Conservation (phyloP, 2,888 invertebrate genomes). For the Drosophila robusta region DNA sequence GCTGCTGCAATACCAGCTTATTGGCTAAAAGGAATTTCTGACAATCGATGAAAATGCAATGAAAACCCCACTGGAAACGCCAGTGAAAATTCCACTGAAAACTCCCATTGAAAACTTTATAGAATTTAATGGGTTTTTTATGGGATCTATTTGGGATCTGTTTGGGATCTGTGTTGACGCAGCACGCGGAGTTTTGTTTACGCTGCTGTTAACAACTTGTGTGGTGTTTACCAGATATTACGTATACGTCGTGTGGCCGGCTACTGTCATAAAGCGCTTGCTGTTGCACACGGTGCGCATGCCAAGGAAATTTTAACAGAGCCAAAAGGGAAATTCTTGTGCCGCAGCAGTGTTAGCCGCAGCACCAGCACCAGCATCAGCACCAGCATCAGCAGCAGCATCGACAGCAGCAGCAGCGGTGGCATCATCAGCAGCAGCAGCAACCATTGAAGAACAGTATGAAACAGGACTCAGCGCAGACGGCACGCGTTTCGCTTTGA, state of each 20-base stretch:
- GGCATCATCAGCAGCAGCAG: conserved; percentile 33
- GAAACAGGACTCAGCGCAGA: conserved; percentile 80
- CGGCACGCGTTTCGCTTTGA: conserved; percentile 78
- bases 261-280: conserved; percentile 19
- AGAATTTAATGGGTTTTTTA: not conserved
- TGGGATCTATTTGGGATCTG: conserved; percentile 13
- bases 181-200: not conserved
- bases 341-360: conserved; percentile 55
- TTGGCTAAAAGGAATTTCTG: conserved; percentile 11
- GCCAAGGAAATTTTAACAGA: conserved; percentile 77
- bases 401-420: conserved; percentile 19
- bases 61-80: not conserved
- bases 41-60: not conserved
- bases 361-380: conserved; percentile 26
- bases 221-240: conserved; percentile 29
- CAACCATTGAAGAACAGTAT: conserved; percentile 64
- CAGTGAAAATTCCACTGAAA: no score
- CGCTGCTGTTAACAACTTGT: conserved; percentile 33
- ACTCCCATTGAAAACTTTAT: not conserved
- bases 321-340: conserved; percentile 65
- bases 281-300: conserved; percentile 65
- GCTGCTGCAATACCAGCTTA: conserved; percentile 3
- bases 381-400: conserved; percentile 25
- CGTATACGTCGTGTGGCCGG: conserved; percentile 55
- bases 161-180: conserved; percentile 8